Percentiles rank a stretch among this genome's conserved stretches.
Conservation (phyloP, 2,797 vertebrate genomes). For the Zenarchopterus dispar region DNA sequence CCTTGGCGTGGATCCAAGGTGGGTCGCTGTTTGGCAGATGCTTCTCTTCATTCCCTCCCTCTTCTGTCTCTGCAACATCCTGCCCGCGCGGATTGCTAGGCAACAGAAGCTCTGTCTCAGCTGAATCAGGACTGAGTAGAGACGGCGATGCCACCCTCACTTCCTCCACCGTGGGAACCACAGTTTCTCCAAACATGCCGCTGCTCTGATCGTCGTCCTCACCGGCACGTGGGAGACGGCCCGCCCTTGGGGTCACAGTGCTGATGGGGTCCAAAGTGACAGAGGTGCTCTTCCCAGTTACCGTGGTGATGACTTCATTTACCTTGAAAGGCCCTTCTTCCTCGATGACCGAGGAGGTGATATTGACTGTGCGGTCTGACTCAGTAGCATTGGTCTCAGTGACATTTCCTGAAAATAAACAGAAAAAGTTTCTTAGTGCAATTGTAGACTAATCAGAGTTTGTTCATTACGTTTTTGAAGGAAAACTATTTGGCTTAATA, state of each 20-base stretch:
- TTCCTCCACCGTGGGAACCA: conserved; percentile 43
- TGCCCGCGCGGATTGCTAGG: conserved; percentile 46
- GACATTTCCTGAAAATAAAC: conserved; percentile 69
- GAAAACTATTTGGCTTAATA: too few species aligned
- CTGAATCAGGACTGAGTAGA: conserved; percentile 74
- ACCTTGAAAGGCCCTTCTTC: conserved; percentile 62
- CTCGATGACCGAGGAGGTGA: conserved; percentile 61
- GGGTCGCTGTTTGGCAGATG: conserved; percentile 68
- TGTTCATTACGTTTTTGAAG: background rate
- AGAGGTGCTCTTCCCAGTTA: conserved; percentile 44
- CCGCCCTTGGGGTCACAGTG: conserved; percentile 59
- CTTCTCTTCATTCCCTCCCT: conserved; percentile 58
- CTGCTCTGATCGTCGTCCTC: conserved; percentile 88
- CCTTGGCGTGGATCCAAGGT: conserved; percentile 75
- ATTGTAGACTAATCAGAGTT: background rate
- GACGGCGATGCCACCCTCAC: conserved; percentile 19
- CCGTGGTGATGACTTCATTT: conserved; percentile 48
- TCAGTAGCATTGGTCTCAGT: conserved; percentile 66
- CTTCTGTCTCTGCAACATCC: conserved; percentile 36
- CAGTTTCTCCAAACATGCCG: conserved; percentile 80
- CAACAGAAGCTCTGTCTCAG: conserved; percentile 79
- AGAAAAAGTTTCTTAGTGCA: conserved; percentile 22
- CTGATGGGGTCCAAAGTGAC: conserved; percentile 38
- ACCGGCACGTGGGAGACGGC: conserved; percentile 62
- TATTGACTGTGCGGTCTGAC: conserved; percentile 52